Base-by-base conservation (phyloP, 2,113 vertebrate genomes). In the Marcusenius ussheri region DNA sequence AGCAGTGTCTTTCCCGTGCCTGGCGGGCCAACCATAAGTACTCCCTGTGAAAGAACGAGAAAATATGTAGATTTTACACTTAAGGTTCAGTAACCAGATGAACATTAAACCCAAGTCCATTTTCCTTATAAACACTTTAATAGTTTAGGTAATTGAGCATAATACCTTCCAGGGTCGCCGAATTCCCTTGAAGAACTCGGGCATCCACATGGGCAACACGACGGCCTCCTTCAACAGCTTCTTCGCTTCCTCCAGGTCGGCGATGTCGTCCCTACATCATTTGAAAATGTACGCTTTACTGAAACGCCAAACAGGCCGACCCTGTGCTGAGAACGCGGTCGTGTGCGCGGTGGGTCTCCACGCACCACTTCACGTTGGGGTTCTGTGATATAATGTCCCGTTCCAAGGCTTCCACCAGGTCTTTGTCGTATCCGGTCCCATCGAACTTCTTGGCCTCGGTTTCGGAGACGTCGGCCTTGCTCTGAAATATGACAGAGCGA, bases 121-220 rank as follows among this genome's bases (percentile, higher is more conserved):
- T 1, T 21, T 42, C 19, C 11, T 13, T 13, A 10, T 53, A 0
- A 53, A 10, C 6, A n/a, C 47, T 53, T 35, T 13, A n/a, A 35
- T 19, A 35, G 47, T 46, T 84, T 17, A 3, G 3, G 47, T 3
- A 3, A 3, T 87, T 92, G n/a, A 24, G 35, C 17, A 27, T n/a
- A 80, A 93, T 96, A 98, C 98, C 96, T 99, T 99, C 98, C 98
- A 99, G 0, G 98, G 98, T 92, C 98, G 96, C 90, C 98, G 95
- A 92, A 99, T 99, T 93, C 98, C 98, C 93, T 99, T 99, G 95
- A 99, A 99, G 94, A 99, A 99, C 24, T 98, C 98, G 0, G 98
- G 98, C 98, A 99, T 99, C 98, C 98, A 99, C 98, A 99, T 99
- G 0, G 98, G 98, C 92, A 99, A 94, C 83, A 99, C 98, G 13